Percentiles rank a stretch among this genome's conserved stretches.
Evolutionary conservation across 2,797 vertebrate genomes (phyloP).

Genomic region (Enteromius viviparus): DNA sequence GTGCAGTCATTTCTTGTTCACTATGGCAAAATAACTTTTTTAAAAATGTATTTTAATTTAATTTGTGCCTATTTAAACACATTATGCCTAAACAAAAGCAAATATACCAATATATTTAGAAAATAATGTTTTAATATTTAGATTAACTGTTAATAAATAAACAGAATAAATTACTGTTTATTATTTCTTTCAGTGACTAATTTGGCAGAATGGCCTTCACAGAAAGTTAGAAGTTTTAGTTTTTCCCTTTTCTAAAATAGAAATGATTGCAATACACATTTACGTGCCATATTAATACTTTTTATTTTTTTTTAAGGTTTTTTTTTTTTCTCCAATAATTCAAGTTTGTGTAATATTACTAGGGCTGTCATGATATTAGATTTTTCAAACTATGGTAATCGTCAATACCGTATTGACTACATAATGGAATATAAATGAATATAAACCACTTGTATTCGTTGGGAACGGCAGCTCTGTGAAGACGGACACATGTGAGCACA

Average conservation of each 20-base stretch:
- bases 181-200: background rate
- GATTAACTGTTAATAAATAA: background rate
- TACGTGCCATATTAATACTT: no score
- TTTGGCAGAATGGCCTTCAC: background rate
- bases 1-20: background rate
- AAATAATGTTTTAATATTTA: background rate
- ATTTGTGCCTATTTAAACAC: no score
- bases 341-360: background rate
- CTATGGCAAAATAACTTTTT: background rate
- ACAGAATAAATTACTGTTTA: background rate
- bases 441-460: background rate
- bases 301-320: no score
- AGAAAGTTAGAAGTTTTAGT: no score
- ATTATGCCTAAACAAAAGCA: background rate
- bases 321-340: no score
- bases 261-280: background rate
- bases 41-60: no score
- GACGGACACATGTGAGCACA: slow-evolving; percentile 4
- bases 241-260: background rate
- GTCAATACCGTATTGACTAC: no score
- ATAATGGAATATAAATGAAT: background rate
- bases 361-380: no score
- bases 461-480: background rate
- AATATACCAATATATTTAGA: background rate
- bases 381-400: no score